Evolutionary conservation across 2,113 vertebrate species (phyloP).

Genomic region (Phodopus roborovskii): DNA sequence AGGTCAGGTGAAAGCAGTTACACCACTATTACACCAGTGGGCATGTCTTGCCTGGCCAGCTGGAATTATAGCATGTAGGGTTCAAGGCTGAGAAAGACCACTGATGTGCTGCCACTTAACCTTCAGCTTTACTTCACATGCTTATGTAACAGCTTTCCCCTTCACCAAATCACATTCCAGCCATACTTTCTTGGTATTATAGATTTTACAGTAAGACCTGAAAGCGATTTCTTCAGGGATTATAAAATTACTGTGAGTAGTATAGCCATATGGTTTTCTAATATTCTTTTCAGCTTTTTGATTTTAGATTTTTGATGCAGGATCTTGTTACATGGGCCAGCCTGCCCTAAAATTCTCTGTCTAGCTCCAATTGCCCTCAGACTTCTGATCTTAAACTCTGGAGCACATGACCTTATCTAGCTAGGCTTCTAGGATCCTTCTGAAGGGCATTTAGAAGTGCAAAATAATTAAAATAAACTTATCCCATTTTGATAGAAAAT

Average conservation of each 20-base stretch:
- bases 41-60: background rate
- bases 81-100: background rate
- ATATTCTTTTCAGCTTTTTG: background rate
- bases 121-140: background rate
- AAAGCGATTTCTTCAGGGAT: slow-evolving; percentile 47
- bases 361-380: no score
- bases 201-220: slow-evolving; percentile 52
- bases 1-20: background rate
- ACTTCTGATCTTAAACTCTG: background rate
- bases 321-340: background rate
- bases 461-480: slow-evolving; percentile 59
- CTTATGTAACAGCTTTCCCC: background rate
- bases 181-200: slow-evolving; percentile 18
- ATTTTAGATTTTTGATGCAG: background rate
- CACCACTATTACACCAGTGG: background rate
- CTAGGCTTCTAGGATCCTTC: slow-evolving; percentile 25
- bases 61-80: background rate
- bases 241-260: slow-evolving; percentile 27
- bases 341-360: background rate
- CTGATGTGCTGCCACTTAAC: background rate
- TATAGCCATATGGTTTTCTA: slow-evolving; percentile 31
- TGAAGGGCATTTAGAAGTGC: background rate
- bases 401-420: background rate
- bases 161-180: background rate
- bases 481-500: slow-evolving; percentile 57